phyloP scores from a whole-genome alignment of 2,113 vertebrate species.

The Hemiscyllium ocellatum region DNA sequence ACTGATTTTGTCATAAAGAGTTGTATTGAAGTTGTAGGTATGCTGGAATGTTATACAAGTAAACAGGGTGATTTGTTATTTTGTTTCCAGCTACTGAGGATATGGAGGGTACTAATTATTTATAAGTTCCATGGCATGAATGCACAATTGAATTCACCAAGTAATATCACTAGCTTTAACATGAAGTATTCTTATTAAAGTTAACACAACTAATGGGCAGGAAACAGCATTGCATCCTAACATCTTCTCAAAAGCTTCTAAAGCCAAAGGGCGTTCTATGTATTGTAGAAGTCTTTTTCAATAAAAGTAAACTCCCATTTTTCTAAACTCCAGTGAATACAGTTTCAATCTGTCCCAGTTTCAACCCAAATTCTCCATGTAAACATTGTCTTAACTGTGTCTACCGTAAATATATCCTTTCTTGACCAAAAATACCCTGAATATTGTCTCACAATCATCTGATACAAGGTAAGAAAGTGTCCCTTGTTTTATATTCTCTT shows the following conservation, averaged over 20 bases:
- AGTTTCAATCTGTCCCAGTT: too few species aligned
- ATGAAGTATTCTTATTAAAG: background rate
- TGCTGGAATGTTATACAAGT: background rate
- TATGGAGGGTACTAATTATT: background rate
- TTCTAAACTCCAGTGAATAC: too few species aligned
- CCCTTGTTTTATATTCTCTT: too few species aligned
- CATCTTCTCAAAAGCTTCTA: background rate
- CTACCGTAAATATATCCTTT: too few species aligned
- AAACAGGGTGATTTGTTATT: background rate
- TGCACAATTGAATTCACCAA: background rate
- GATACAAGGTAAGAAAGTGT: too few species aligned
- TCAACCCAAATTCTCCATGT: too few species aligned
- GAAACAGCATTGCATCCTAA: background rate
- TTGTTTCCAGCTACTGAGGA: background rate
- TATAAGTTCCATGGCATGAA: background rate
- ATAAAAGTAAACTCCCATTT: too few species aligned
- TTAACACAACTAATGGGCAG: background rate
- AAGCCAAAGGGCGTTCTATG: background rate
- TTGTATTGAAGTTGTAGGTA: background rate
- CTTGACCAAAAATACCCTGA: too few species aligned
- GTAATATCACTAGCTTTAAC: background rate
- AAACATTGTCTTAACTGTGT: too few species aligned
- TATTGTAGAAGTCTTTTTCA: background rate
- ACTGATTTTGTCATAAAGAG: background rate
- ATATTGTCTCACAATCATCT: too few species aligned